Conservation (phyloP, 2,888 invertebrate species). For the Drosophila fungiperda region DNA sequence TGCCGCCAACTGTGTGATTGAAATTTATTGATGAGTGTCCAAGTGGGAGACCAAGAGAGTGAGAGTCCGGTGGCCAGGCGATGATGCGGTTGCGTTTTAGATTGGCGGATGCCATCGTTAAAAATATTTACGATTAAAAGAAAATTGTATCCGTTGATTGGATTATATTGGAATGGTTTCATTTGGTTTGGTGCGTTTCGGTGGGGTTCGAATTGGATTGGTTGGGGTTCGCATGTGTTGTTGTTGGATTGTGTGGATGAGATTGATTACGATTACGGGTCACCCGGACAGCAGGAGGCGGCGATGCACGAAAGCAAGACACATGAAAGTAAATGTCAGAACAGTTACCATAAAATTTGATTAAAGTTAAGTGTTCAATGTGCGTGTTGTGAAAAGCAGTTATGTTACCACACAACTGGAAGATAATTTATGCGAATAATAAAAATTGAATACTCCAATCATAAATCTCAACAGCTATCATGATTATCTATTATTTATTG, state of each 20-base stretch:
- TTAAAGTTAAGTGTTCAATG: constrained; percentile 65
- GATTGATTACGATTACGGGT: constrained; percentile 74
- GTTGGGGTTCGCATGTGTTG: constrained; percentile 49
- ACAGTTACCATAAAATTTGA: constrained; percentile 71
- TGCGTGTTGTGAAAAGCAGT: constrained; percentile 45
- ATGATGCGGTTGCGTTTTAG: constrained; percentile 70
- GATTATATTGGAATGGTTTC: constrained; percentile 64
- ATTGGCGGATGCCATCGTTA: constrained; percentile 70
- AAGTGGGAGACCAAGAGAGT: constrained; percentile 3
- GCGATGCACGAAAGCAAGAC: constrained; percentile 33
- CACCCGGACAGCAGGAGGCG: constrained; percentile 23
- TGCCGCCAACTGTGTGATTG: constrained; percentile 80
- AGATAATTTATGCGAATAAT: not conserved
- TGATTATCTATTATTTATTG: not conserved
- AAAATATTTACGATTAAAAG: constrained; percentile 76
- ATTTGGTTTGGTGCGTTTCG: constrained; percentile 20
- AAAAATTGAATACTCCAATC: not conserved
- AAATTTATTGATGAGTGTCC: constrained; percentile 77
- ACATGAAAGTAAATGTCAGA: constrained; percentile 69
- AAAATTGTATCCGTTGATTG: constrained; percentile 82
- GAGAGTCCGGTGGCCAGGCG: constrained; percentile 36
- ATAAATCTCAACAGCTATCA: not conserved
- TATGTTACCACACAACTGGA: not conserved
- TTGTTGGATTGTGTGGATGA: constrained; percentile 60
- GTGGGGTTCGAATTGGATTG: constrained; percentile 30